Evolutionary conservation across 2,888 invertebrate species (phyloP), one percentile per base, ranked within the genome.

Genomic region (Dolichopus griseipennis): DNA sequence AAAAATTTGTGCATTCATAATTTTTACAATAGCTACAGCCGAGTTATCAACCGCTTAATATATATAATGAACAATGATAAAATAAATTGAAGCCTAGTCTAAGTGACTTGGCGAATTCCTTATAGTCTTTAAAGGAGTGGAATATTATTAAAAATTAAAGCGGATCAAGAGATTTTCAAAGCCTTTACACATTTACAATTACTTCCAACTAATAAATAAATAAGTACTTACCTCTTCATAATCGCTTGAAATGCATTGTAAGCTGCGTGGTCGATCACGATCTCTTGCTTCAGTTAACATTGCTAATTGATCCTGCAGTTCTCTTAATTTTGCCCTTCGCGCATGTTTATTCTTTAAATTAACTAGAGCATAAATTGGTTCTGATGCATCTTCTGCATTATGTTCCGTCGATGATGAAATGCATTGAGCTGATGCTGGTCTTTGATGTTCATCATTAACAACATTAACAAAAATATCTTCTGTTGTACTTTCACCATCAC

Each of bases 301-400:
- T 72, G 71, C 65, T 70, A 71, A 22, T 67, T 65, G 12, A 72
- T 71, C 65, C 68, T 21, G 21, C 67, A 62, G n/a, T 41, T 69
- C 72, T 41, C 74, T 73, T 64, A 75, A 70, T 68, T 72, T 74
- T 1, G 73, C 73, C 22, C 75, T 71, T 41, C 73, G 73, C 18
- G 74, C 77, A 68, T 76, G 75, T 71, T 78, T 78, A 68, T 76
- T 73, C 70, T 76, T 75, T n/a, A 78, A 72, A 72, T 78, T 75
- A 37, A 78, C 75, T 15, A 76, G 75, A n/a, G 78, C 77, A 74
- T 78, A 78, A 71, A 77, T 75, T 21, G 76, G 77, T 66, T 77
- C 76, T 67, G 67, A 65, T 43, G 65, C 63, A 27, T 27, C 27
- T 27, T 27, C 27, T 43, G 66, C 22, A 21, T 5, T 69, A 68